phyloP scores from a whole-genome alignment of 2,888 invertebrate genomes.

The Panopea generosa region DNA sequence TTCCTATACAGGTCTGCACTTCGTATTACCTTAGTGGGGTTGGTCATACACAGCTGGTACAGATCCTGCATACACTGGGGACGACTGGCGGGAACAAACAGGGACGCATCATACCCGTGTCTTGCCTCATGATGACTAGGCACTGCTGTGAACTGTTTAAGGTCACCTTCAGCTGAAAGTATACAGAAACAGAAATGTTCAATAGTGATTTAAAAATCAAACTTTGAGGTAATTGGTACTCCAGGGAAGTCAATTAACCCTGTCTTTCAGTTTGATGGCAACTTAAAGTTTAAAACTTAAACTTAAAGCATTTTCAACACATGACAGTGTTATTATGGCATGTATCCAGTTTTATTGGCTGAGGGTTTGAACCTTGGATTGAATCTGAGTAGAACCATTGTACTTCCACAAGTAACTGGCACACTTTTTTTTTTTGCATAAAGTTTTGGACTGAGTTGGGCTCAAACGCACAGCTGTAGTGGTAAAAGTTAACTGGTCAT shows the following conservation, averaged over 20 bases:
- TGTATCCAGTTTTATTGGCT: too few species aligned
- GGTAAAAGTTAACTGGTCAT: too few species aligned
- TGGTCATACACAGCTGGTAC: constrained; percentile 91
- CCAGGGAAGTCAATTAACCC: neutral
- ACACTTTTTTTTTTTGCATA: too few species aligned
- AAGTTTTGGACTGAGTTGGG: too few species aligned
- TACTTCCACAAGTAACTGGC: too few species aligned
- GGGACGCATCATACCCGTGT: constrained; percentile 89
- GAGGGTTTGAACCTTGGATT: too few species aligned
- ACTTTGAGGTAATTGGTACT: neutral
- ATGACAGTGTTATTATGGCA: too few species aligned
- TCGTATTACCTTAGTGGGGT: constrained; percentile 76
- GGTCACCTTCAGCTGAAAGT: constrained; percentile 95
- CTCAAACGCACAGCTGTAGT: too few species aligned
- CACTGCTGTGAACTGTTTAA: constrained; percentile 91
- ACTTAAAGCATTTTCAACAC: too few species aligned
- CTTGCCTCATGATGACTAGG: constrained; percentile 88
- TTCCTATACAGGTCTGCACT: constrained; percentile 76
- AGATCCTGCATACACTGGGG: constrained; percentile 91
- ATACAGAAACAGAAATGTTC: neutral
- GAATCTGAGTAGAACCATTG: too few species aligned
- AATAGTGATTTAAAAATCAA: neutral
- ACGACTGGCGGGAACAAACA: constrained; percentile 91
- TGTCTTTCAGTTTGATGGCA: too few species aligned
- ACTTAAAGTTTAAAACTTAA: too few species aligned